Evolutionary conservation across 2,797 vertebrate genomes (phyloP).

Genomic region (Phoeniculus purpureus): DNA sequence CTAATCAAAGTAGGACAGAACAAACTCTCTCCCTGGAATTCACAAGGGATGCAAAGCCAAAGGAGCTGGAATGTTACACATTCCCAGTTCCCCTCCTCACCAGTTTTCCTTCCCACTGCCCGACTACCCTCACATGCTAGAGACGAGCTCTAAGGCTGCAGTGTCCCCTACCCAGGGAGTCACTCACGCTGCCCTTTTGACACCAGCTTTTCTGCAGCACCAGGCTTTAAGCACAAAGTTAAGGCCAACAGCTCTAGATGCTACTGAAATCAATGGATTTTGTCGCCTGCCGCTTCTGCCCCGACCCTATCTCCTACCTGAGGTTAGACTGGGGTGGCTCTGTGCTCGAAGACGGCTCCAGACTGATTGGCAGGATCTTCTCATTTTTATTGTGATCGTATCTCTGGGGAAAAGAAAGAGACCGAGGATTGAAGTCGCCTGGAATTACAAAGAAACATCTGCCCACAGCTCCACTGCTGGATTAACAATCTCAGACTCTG

Average conservation of each 20-base stretch:
- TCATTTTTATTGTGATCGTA: slow-evolving; percentile 94
- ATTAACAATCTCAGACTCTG: neutral
- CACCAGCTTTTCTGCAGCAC: accelerated
- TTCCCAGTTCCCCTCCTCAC: neutral
- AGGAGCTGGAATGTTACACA: neutral
- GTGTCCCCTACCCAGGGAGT: neutral
- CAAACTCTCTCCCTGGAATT: neutral
- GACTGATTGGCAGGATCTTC: slow-evolving; percentile 92
- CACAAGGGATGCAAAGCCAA: neutral
- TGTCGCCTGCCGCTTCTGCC: neutral
- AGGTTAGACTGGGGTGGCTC: slow-evolving; percentile 89
- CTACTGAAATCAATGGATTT: neutral
- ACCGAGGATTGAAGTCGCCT: slow-evolving; percentile 8
- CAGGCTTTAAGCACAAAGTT: neutral
- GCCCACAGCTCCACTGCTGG: neutral
- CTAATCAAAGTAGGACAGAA: neutral
- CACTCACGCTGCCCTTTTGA: neutral
- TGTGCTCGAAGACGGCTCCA: slow-evolving; percentile 92
- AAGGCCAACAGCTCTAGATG: neutral
- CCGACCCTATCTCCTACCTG: slow-evolving; percentile 79
- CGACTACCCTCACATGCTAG: accelerated
- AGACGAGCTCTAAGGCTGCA: neutral
- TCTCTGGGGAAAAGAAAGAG: slow-evolving; percentile 78
- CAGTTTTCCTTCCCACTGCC: neutral
- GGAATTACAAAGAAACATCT: neutral